phyloP scores from a whole-genome alignment of 2,888 invertebrate species.

The Lochmaea capreae region DNA sequence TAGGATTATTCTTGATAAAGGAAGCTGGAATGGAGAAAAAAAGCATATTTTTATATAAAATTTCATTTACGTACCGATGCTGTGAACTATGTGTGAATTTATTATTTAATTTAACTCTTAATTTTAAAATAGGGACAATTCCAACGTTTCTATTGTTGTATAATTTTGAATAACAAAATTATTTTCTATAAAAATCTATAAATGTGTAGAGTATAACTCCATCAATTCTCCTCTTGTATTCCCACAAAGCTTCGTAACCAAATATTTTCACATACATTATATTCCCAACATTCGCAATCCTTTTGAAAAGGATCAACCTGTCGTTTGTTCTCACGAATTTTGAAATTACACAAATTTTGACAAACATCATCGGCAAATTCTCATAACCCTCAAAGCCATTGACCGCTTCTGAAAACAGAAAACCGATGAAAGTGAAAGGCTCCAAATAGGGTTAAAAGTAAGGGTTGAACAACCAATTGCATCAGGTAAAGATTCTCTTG shows the following conservation, averaged over 20 bases:
- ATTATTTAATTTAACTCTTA: no score
- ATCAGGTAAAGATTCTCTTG: conserved; percentile 51
- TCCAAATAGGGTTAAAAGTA: conserved; percentile 40
- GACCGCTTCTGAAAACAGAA: conserved; percentile 26
- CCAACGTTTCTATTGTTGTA: no score
- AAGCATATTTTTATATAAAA: no score
- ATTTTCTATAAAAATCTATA: neutral
- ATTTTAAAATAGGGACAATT: no score
- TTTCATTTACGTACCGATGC: no score
- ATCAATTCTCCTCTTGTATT: neutral
- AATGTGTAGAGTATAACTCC: neutral
- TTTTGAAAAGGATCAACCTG: conserved; percentile 30
- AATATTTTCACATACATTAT: conserved; percentile 30
- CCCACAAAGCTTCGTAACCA: conserved; percentile 16
- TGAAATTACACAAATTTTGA: conserved; percentile 33
- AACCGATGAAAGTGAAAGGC: conserved; percentile 47
- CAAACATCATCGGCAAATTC: conserved; percentile 36
- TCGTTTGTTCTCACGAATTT: conserved; percentile 39
- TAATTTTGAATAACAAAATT: no score
- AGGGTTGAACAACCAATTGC: conserved; percentile 57
- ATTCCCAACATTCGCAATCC: conserved; percentile 23
- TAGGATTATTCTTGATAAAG: no score
- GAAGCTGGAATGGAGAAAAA: no score
- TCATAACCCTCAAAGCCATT: conserved; percentile 34
- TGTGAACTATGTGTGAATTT: no score